These are phyloP conservation scores for Caranx ignobilis DNA, from an alignment of 2,113 vertebrate genomes.

Conservation along the genomic window DNA sequence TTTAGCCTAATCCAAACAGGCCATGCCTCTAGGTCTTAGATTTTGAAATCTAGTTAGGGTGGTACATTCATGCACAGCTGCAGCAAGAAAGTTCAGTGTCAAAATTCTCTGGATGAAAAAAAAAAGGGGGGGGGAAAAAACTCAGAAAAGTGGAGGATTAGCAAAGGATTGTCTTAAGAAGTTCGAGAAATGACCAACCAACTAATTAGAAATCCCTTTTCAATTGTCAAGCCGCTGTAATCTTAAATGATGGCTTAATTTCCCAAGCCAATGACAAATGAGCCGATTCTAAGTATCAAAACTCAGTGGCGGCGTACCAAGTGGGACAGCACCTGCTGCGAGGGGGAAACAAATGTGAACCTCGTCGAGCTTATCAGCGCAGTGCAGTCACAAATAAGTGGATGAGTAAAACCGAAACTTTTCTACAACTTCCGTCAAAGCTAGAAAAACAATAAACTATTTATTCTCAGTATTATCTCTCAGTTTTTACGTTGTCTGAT, in stretches of 20 bases:
- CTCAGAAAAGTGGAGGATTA: constrained; percentile 74
- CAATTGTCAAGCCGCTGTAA: constrained; percentile 78
- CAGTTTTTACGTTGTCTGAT: neutral
- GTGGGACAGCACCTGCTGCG: constrained; percentile 27
- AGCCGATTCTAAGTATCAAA: constrained; percentile 68
- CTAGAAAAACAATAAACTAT: neutral
- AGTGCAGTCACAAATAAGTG: constrained; percentile 13
- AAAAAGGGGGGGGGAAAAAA: constrained; percentile 31
- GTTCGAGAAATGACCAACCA: constrained; percentile 73
- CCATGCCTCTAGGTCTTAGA: neutral
- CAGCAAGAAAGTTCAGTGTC: constrained; percentile 40
- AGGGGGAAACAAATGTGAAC: constrained; percentile 28
- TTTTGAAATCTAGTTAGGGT: constrained; percentile 11
- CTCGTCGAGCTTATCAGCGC: constrained; percentile 32
- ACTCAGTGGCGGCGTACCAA: constrained; percentile 41
- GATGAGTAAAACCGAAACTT: neutral
- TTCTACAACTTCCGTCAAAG: neutral
- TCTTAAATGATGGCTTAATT: constrained; percentile 79
- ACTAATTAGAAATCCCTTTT: constrained; percentile 82
- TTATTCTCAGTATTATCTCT: neutral
- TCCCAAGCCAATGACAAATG: constrained; percentile 63
- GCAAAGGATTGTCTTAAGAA: constrained; percentile 73
- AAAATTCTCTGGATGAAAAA: constrained; percentile 46
- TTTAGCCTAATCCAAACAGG: constrained; percentile 13
- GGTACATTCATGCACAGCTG: constrained; percentile 32